Base-by-base conservation (phyloP, 2,888 invertebrate genomes). In the Cataglyphis livida region DNA sequence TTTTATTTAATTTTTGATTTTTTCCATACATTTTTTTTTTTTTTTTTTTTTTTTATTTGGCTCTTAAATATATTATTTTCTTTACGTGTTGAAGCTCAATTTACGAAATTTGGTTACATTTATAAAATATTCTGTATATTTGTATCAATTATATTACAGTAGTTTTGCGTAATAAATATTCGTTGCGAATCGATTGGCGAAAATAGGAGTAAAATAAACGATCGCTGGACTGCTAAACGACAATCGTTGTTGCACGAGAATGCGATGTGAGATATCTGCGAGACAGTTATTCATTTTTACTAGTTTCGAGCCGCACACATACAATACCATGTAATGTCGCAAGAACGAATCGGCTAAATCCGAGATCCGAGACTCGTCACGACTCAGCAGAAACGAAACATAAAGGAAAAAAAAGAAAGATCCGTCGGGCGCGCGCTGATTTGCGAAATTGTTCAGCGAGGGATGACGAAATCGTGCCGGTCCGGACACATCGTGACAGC, bases 401-500 rank as follows among this genome's bases (percentile, higher is more conserved):
- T 83, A 64, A 85, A 84, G 54, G 35, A 41, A 41, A 75, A 48
- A 66, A n/a, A 48, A 32, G 3, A 78, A 68, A n/a, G 10, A 32
- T 54, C 41, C 38, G 62, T 66, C 48, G 32, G 74, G 57, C 75
- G 65, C 81, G 70, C 71, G 83, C 79, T 74, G 79, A 71, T 83
- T 68, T 66, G 87, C 64, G 62, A 84, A 88, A 87, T 88, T 81
- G 82, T 82, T 70, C 83, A 82, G 54, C 61, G 54, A 54, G 54
- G 32, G 65, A 84, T 87, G 88, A 88, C 88, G 88, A 89, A 89
- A 89, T 83, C 87, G 70, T 35, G 64, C 66, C 61, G 84, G 76
- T 68, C 78, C 81, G 84, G 71, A 79, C 86, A 81, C 75, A 18
- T 84, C 88, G 88, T 88, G 84, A 88, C 88, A 71, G 85, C 54